Conservation (phyloP, 2,888 invertebrate species). For the Erpobdella octoculata region DNA sequence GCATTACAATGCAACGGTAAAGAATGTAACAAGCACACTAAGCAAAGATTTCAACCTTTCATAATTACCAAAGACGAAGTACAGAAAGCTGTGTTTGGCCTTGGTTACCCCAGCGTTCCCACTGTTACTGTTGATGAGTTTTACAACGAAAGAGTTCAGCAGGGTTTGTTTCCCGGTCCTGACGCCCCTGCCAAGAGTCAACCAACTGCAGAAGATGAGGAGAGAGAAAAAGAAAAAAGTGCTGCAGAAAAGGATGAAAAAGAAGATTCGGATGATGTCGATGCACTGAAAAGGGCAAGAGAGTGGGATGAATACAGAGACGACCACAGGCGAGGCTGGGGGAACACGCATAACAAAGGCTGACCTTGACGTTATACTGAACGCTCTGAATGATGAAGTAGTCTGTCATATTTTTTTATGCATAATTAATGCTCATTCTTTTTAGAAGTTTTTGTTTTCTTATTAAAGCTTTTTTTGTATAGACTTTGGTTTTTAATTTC, state of each 20-base stretch:
- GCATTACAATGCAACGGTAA: conserved; percentile 15
- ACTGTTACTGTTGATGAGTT: conserved; percentile 89
- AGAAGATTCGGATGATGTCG: conserved; percentile 44
- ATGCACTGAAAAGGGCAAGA: conserved; percentile 41
- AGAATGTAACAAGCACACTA: conserved; percentile 4
- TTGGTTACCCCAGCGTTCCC: conserved; percentile 87
- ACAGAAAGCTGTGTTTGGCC: conserved; percentile 85
- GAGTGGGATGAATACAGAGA: conserved; percentile 50
- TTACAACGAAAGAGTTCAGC: conserved; percentile 64
- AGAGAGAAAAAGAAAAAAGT: conserved; percentile 37
- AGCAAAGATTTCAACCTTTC: conserved; percentile 44
- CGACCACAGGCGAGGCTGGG: conserved; percentile 41
- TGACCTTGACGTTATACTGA: too few relatives aligned
- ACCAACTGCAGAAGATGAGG: conserved; percentile 43
- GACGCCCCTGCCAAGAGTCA: conserved; percentile 42
- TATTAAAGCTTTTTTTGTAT: too few relatives aligned
- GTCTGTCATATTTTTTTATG: too few relatives aligned
- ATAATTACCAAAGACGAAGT: conserved; percentile 70
- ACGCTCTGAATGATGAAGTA: too few relatives aligned
- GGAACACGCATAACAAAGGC: conserved; percentile 38
- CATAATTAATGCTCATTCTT: too few relatives aligned
- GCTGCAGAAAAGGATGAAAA: conserved; percentile 43
- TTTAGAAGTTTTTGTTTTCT: too few relatives aligned
- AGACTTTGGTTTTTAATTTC: too few relatives aligned
- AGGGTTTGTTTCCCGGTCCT: conserved; percentile 41